Conservation (phyloP, 2,888 invertebrate species). For the Loripinus fragilis region DNA sequence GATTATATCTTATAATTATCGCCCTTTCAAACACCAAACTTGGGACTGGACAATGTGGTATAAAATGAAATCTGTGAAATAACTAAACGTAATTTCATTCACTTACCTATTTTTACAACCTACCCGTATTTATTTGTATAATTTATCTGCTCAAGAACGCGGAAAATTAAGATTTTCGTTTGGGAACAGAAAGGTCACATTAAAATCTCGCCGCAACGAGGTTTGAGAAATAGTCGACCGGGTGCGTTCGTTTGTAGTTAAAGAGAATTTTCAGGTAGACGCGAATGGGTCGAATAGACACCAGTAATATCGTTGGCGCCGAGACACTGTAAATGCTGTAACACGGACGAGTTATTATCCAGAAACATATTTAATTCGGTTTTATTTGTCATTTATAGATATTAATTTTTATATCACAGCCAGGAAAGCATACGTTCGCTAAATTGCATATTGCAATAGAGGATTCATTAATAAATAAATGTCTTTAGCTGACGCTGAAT, state of each 20-base stretch:
- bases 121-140: conserved; percentile 18
- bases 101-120: background rate
- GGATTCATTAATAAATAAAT: no score
- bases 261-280: conserved; percentile 14
- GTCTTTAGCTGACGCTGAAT: no score
- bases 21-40: no score
- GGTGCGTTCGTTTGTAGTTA: background rate
- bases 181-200: background rate
- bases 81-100: conserved; percentile 13
- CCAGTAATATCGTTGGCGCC: conserved; percentile 7
- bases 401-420: background rate
- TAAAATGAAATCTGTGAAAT: background rate
- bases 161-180: conserved; percentile 34
- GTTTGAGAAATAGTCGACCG: background rate
- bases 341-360: background rate
- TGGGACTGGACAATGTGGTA: no score
- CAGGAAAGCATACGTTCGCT: background rate
- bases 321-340: background rate
- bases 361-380: background rate
- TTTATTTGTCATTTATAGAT: conserved; percentile 9
- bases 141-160: conserved; percentile 40
- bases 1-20: no score
- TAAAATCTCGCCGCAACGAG: background rate
- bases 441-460: background rate
- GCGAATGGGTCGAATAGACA: conserved; percentile 8